Percentiles rank a stretch among this genome's conserved stretches.
phyloP scores from a whole-genome alignment of 1,140 invertebrate species.

The Oncopeltus fasciatus region DNA sequence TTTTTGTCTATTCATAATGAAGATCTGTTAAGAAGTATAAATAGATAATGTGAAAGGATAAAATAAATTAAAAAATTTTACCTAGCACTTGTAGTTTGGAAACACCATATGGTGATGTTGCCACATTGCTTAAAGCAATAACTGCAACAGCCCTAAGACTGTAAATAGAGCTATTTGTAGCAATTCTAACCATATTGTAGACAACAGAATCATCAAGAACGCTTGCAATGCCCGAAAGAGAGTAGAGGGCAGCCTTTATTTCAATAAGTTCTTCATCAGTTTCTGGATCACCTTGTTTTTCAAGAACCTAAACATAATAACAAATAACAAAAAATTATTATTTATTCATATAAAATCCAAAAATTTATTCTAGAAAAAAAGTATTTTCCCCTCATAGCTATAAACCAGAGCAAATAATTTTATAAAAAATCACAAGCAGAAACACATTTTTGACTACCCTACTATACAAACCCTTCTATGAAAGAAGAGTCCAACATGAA shows the following conservation, averaged over 20 bases:
- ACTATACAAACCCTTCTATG: too few relatives aligned
- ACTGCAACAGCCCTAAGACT: slow-evolving; percentile 78
- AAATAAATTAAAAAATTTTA: slow-evolving; percentile 27
- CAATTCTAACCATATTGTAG: slow-evolving; percentile 45
- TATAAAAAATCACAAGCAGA: too few relatives aligned
- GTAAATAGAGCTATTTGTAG: slow-evolving; percentile 63
- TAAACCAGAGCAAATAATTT: too few relatives aligned
- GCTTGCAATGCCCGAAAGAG: slow-evolving; percentile 32
- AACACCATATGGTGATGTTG: slow-evolving; percentile 64
- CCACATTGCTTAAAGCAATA: slow-evolving; percentile 70
- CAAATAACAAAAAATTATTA: too few relatives aligned
- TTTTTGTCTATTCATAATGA: too few relatives aligned
- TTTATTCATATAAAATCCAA: too few relatives aligned
- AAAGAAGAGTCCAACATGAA: too few relatives aligned
- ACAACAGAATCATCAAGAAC: slow-evolving; percentile 10
- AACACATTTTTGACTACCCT: too few relatives aligned
- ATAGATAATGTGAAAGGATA: too few relatives aligned
- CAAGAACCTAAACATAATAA: slow-evolving; percentile 4
- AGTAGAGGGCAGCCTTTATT: slow-evolving; percentile 82
- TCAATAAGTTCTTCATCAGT: slow-evolving; percentile 50
- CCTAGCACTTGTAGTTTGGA: slow-evolving; percentile 53
- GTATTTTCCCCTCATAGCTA: too few relatives aligned
- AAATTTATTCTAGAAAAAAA: too few relatives aligned
- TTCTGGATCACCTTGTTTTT: slow-evolving; percentile 28
- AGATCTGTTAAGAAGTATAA: too few relatives aligned